A percentile compares a stretch with the other conserved stretches of the same genome.
phyloP scores from a whole-genome alignment of 1,140 invertebrate genomes.

The Acromyrmex echinatior region DNA sequence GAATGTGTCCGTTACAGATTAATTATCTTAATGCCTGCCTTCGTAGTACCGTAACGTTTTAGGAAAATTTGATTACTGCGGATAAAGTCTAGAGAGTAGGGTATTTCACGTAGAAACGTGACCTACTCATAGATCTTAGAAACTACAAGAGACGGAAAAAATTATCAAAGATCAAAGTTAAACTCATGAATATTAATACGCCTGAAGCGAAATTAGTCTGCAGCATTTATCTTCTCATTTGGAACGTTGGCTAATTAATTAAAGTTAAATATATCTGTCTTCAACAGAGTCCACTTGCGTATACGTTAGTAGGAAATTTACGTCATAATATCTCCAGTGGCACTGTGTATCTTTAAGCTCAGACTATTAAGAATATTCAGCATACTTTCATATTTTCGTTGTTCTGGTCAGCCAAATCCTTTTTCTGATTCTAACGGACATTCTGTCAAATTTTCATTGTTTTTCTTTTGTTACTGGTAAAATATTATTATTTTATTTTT shows the following conservation, averaged over 20 bases:
- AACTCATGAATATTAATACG: slow-evolving; percentile 26
- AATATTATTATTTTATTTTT: too few relatives aligned
- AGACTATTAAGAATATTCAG: too few relatives aligned
- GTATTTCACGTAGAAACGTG: not conserved
- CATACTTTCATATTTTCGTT: too few relatives aligned
- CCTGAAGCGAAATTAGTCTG: slow-evolving; percentile 8
- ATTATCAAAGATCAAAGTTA: slow-evolving; percentile 14
- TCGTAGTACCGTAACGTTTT: slow-evolving; percentile 28
- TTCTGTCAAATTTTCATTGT: too few relatives aligned
- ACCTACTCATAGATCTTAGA: slow-evolving; percentile 22
- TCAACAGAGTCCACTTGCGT: not conserved
- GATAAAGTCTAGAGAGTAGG: slow-evolving; percentile 22
- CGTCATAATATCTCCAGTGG: not conserved
- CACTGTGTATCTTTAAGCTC: not conserved
- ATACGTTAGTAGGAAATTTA: not conserved
- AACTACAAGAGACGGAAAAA: not conserved
- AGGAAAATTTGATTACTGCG: slow-evolving; percentile 54
- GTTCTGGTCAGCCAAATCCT: too few relatives aligned
- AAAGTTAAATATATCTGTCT: slow-evolving; percentile 16
- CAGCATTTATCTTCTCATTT: slow-evolving; percentile 2
- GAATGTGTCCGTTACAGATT: slow-evolving; percentile 45
- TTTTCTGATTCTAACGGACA: too few relatives aligned
- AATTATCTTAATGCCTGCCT: slow-evolving; percentile 55
- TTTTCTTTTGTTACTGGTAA: too few relatives aligned
- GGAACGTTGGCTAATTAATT: slow-evolving; percentile 32